phyloP scores from a whole-genome alignment of 2,113 vertebrate genomes.

The Hucho hucho region DNA sequence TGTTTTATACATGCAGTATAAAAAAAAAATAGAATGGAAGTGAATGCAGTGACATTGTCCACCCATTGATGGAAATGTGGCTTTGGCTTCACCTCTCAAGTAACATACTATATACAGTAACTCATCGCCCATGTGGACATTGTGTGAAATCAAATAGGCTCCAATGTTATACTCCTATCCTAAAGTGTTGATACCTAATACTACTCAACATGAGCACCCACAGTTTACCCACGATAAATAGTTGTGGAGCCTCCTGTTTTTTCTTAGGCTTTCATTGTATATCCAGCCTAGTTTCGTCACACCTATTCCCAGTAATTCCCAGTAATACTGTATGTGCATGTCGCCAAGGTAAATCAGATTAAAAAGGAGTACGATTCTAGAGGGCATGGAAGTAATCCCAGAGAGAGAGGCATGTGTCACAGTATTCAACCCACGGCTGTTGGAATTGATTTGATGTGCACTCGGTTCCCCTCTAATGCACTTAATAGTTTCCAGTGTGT shows the following conservation, averaged over 20 bases:
- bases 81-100: conserved; percentile 25
- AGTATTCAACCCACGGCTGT: conserved; percentile 32
- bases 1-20: conserved; percentile 33
- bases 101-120: conserved; percentile 33
- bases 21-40: conserved; percentile 15
- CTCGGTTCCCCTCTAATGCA: conserved; percentile 45
- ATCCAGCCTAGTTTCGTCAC: conserved; percentile 45
- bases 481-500: conserved; percentile 24
- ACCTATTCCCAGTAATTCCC: conserved; percentile 46
- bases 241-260: conserved; percentile 13
- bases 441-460: conserved; percentile 62
- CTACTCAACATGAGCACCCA: conserved; percentile 10
- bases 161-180: conserved; percentile 2
- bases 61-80: background rate
- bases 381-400: conserved; percentile 47
- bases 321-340: conserved; percentile 44
- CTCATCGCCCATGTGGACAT: conserved; percentile 31
- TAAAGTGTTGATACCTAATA: background rate
- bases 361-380: conserved; percentile 28
- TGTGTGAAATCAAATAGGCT: conserved; percentile 26
- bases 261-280: conserved; percentile 3
- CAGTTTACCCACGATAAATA: background rate
- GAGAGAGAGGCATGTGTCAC: conserved; percentile 53
- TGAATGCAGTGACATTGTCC: conserved; percentile 14
- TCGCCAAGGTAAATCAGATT: conserved; percentile 52